Evolutionary conservation across 2,797 vertebrate genomes (phyloP).

Genomic region (Pterois miles): DNA sequence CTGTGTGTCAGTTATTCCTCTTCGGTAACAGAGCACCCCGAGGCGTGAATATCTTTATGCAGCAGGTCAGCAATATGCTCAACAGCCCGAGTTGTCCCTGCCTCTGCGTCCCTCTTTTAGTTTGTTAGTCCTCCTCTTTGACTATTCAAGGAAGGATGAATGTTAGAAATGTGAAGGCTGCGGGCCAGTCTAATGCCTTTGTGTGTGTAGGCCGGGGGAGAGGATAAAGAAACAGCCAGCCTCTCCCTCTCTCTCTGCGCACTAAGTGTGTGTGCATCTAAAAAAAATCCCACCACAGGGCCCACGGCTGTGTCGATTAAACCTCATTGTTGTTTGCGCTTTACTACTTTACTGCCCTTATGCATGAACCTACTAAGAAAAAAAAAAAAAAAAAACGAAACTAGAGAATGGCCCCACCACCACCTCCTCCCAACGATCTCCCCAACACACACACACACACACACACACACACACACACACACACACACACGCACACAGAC

Average conservation of each 20-base stretch:
- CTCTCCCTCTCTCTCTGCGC: constrained; percentile 1
- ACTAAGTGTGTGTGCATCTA: constrained; percentile 28
- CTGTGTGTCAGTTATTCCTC: constrained; percentile 1
- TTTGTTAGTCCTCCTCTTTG: constrained; percentile 37
- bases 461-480: constrained; percentile 24
- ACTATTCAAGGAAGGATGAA: constrained; percentile 63
- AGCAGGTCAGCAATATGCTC: constrained; percentile 45
- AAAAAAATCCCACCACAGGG: constrained; percentile 15
- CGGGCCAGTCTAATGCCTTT: constrained; percentile 53
- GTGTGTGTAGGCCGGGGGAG: constrained; percentile 53
- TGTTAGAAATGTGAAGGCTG: constrained; percentile 66
- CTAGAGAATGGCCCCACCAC: constrained; percentile 74
- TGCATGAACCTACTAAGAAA: constrained; percentile 83
- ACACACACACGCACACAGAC: constrained; percentile 2
- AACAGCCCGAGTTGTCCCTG: constrained; percentile 4
- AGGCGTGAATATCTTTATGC: constrained; percentile 38
- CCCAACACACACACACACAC: constrained; percentile 22
- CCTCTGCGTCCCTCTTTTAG: constrained; percentile 8
- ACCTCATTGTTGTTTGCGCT: constrained; percentile 90
- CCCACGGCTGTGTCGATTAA: constrained; percentile 62
- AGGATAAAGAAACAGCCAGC: constrained; percentile 52
- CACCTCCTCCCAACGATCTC: background rate
- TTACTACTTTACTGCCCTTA: constrained; percentile 83
- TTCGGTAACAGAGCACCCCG: background rate
- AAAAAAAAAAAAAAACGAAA: too few species aligned